Evolutionary conservation across 2,888 invertebrate species (phyloP).

Genomic region (Heliconius ethilla): DNA sequence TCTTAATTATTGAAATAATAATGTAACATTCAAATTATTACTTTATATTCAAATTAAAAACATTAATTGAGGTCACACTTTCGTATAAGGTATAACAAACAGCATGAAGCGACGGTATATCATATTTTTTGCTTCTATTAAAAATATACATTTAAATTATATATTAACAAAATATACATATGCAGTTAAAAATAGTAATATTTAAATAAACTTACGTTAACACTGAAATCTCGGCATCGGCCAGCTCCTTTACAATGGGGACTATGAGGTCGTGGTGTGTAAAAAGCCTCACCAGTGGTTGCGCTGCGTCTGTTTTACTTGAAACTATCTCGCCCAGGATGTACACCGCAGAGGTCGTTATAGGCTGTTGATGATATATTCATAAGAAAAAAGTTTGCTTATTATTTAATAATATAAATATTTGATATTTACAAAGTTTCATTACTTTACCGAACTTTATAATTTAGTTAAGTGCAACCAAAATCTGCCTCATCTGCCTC

Average conservation of each 20-base stretch:
- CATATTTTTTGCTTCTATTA: background rate
- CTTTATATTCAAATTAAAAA: constrained; percentile 17
- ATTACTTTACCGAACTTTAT: no score
- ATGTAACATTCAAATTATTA: constrained; percentile 16
- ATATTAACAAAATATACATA: background rate
- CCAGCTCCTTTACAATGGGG: constrained; percentile 90
- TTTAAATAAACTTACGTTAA: constrained; percentile 86
- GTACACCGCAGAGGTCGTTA: constrained; percentile 90
- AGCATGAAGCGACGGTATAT: background rate
- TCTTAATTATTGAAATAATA: constrained; percentile 12
- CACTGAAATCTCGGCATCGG: constrained; percentile 94
- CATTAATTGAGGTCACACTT: constrained; percentile 19
- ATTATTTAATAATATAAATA: no score
- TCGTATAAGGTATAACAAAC: constrained; percentile 3
- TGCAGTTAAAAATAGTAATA: background rate
- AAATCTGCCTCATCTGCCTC: no score
- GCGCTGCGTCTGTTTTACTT: constrained; percentile 93
- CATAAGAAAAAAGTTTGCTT: background rate
- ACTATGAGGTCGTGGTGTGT: constrained; percentile 93
- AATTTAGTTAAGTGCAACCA: no score
- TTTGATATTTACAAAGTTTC: no score
- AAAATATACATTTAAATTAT: no score
- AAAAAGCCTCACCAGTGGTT: constrained; percentile 92
- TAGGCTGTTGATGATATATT: constrained; percentile 81
- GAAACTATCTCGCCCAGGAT: constrained; percentile 93